Base-by-base conservation (phyloP, 2,797 vertebrate genomes). In the Ctenopoma multispine region DNA sequence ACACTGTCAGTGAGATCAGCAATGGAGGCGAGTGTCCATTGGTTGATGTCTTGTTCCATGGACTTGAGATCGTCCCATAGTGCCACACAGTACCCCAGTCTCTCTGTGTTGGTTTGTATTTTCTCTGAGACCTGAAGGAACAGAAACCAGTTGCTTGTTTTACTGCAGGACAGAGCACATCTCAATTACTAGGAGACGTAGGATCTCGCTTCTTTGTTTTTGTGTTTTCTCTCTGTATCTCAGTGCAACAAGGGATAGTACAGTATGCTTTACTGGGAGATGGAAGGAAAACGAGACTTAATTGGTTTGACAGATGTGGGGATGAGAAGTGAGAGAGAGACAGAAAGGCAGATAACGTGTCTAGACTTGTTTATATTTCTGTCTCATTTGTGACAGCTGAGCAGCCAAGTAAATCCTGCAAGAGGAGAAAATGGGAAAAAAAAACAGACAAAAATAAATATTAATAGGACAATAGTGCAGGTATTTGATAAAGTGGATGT, bases 41-140 rank as follows among this genome's bases (percentile, higher is more conserved):
- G 92, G 73, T 96, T 95, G 1, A 98, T 92, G 79, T 98, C 96
- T 14, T 96, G 93, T 77, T 95, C 95, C 48, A 90, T 90, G 51
- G 91, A 84, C 75, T 95, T 93, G 7, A 99, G 92, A 59, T 98
- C 96, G 13, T 96, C 95, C 98, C 97, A 99, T 0, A 97, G 89
- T 7, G 93, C 88, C 13, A 96, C 8, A 17, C 94, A 95, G 38
- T 90, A 64, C 10, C 93, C 90, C 43, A 98, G 91, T 43, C 85
- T 92, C 54, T 97, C 95, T 0, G 94, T 92, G 84, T 95, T 96
- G 29, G 95, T 95, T 62, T 98, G 98, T 55, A 96, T 93, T 85
- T 89, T 96, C 84, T 98, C 97, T 15, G 95, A 95, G 1, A 95
- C 85, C 98, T 99, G 83, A 49, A 66, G 46, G 43, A 66, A 58